A percentile compares a stretch with the other conserved stretches of the same genome.
These are phyloP conservation scores for Camponotus pennsylvanicus DNA, from an alignment of 1,140 invertebrate genomes.

Conservation along the genomic window DNA sequence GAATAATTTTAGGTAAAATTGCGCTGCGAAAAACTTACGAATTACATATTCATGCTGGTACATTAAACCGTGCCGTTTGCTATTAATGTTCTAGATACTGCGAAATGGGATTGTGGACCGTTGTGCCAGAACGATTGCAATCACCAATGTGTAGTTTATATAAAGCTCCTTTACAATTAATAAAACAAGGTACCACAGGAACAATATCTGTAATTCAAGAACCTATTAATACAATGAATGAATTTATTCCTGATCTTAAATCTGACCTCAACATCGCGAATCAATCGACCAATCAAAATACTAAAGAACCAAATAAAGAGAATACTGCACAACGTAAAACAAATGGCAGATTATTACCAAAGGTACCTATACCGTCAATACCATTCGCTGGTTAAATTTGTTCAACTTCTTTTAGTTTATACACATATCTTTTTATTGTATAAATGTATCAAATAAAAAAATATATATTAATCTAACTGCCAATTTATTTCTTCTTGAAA, in stretches of 20 bases:
- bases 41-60: neutral
- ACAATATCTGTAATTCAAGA: conserved; percentile 52
- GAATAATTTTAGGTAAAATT: conserved; percentile 86
- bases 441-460: conserved; percentile 15
- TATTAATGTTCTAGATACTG: conserved; percentile 82
- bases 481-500: conserved; percentile 71
- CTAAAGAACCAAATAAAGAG: neutral
- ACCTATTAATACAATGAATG: neutral
- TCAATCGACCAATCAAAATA: neutral
- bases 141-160: conserved; percentile 83
- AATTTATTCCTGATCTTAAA: neutral
- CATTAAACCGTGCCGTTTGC: conserved; percentile 1
- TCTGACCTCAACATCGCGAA: neutral
- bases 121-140: conserved; percentile 85
- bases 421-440: neutral
- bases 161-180: conserved; percentile 68
- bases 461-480: neutral
- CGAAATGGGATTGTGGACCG: conserved; percentile 88
- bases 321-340: neutral
- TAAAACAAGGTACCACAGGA: conserved; percentile 54
- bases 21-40: neutral
- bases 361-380: conserved; percentile 4
- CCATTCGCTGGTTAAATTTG: conserved; percentile 40
- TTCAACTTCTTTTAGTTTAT: neutral
- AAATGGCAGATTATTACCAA: neutral